Evolutionary conservation across 2,888 invertebrate species (phyloP).

Genomic region (Rhogogaster chlorosoma): DNA sequence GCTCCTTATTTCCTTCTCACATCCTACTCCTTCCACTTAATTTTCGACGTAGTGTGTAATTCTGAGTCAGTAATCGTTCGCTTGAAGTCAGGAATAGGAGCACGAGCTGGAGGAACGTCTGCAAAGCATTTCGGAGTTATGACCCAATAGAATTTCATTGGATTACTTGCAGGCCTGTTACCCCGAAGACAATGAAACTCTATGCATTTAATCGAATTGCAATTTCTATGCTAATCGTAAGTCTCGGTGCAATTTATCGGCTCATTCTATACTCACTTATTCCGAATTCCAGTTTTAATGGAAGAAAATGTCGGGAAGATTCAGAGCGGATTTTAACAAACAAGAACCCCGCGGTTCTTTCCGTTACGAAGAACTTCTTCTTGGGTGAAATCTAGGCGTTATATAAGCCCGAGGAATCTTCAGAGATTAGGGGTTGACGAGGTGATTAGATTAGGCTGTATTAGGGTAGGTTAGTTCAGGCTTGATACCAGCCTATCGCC

Average conservation of each 20-base stretch:
- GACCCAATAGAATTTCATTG: conserved; percentile 42
- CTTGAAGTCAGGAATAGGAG: conserved; percentile 34
- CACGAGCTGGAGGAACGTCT: neutral
- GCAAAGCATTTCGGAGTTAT: conserved; percentile 33
- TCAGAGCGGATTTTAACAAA: neutral
- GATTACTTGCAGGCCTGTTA: conserved; percentile 31
- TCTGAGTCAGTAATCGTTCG: neutral
- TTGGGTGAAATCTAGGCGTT: neutral
- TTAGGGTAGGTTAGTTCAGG: conserved; percentile 31
- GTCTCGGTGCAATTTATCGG: neutral
- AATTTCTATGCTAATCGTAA: neutral
- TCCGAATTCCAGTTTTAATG: neutral
- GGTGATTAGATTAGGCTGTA: conserved; percentile 28
- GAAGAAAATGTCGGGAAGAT: neutral
- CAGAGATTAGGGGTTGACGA: conserved; percentile 27
- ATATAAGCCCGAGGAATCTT: conserved; percentile 1
- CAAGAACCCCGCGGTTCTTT: neutral
- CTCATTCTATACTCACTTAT: neutral
- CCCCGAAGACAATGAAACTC: conserved; percentile 25
- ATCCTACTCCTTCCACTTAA: neutral
- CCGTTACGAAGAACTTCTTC: neutral
- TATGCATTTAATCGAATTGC: neutral
- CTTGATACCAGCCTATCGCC: conserved; percentile 29
- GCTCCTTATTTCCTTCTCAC: neutral
- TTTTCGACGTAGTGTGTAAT: neutral